These are phyloP conservation scores for Mesorhabditis belari DNA, from an alignment of 2,888 invertebrate genomes.

Conservation along the genomic window DNA sequence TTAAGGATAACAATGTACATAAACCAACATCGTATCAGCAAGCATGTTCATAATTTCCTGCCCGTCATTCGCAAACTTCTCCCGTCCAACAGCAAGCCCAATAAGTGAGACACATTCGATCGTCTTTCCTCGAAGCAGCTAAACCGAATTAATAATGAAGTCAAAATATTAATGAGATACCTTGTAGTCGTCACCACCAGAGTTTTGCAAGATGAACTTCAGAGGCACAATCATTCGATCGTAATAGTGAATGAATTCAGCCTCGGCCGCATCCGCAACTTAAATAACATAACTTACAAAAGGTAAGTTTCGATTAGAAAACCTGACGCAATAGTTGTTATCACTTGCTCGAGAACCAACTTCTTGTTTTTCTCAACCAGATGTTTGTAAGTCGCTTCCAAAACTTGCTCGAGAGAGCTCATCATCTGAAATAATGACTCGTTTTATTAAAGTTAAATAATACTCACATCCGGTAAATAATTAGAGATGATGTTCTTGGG, in stretches of 20 bases:
- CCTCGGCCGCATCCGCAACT: slow-evolving; percentile 93
- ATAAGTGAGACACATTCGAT: slow-evolving; percentile 98
- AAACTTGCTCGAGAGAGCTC: slow-evolving; percentile 78
- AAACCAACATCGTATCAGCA: slow-evolving; percentile 18
- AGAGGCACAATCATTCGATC: slow-evolving; percentile 80
- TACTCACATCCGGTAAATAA: slow-evolving; percentile 69
- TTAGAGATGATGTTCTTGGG: slow-evolving; percentile 77
- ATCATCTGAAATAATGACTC: slow-evolving; percentile 64
- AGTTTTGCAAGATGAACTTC: slow-evolving; percentile 92
- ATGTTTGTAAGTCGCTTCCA: slow-evolving; percentile 82
- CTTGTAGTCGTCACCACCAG: slow-evolving; percentile 59
- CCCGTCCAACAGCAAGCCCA: slow-evolving; percentile 65
- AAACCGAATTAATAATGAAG: slow-evolving; percentile 62
- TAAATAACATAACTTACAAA: too few relatives aligned
- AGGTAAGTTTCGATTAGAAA: too few relatives aligned
- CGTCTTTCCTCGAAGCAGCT: slow-evolving; percentile 88
- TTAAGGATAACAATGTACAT: too few relatives aligned
- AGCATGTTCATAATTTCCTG: slow-evolving; percentile 66
- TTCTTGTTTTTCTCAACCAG: slow-evolving; percentile 87
- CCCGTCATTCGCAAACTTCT: slow-evolving; percentile 76
- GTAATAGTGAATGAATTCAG: slow-evolving; percentile 87
- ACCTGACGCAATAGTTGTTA: slow-evolving; percentile 63
- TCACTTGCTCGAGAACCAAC: slow-evolving; percentile 86
- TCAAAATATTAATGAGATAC: slow-evolving; percentile 68
- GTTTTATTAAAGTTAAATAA: neutral